These are phyloP conservation scores for Perccottus glenii DNA, from an alignment of 2,113 vertebrate species.

Conservation along the genomic window DNA sequence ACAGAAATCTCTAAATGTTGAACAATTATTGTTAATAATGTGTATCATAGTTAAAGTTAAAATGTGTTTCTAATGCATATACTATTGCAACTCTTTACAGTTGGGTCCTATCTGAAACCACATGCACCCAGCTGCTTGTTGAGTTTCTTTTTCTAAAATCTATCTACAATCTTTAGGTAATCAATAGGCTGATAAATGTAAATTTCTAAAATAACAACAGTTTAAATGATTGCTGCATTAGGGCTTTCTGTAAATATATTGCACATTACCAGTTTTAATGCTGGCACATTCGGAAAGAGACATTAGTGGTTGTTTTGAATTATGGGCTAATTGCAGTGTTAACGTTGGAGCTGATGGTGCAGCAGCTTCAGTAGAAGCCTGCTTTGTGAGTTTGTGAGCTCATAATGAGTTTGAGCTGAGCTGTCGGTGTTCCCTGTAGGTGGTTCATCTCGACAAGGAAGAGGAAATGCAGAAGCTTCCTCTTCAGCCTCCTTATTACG, in stretches of 20 bases:
- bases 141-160: background rate
- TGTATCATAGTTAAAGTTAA: no score
- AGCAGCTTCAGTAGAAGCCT: background rate
- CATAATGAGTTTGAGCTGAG: slow-evolving; percentile 42
- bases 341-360: background rate
- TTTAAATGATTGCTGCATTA: slow-evolving; percentile 2
- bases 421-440: slow-evolving; percentile 73
- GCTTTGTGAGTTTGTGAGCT: slow-evolving; percentile 16
- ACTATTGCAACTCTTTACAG: no score
- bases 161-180: background rate
- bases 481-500: slow-evolving; percentile 87
- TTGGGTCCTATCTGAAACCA: no score
- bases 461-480: slow-evolving; percentile 86
- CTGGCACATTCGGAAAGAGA: slow-evolving; percentile 8
- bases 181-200: background rate
- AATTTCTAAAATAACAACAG: background rate
- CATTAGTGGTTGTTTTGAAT: background rate
- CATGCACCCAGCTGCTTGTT: no score
- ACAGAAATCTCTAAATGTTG: no score
- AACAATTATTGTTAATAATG: no score
- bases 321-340: slow-evolving; percentile 11
- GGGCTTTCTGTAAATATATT: background rate
- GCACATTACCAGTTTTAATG: background rate
- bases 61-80: no score
- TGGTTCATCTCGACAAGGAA: slow-evolving; percentile 88